Conservation (phyloP, 2,113 vertebrate genomes). For the Echinops telfairi region DNA sequence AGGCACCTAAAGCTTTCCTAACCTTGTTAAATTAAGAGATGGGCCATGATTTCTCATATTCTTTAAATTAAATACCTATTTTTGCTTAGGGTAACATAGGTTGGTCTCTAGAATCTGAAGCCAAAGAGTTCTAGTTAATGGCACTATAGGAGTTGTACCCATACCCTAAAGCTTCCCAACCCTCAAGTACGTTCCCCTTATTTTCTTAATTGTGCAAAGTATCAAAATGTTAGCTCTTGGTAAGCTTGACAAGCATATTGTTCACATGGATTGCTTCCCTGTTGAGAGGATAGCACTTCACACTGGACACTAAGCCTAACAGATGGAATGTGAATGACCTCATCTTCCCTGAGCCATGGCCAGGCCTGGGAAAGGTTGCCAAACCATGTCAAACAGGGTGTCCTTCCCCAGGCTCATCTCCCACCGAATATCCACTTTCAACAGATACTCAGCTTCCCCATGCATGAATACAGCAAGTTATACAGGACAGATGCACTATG, state of each 20-base stretch:
- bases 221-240: not conserved
- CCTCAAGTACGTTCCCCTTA: not conserved
- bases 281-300: conserved; percentile 53
- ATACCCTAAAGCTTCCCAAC: conserved; percentile 9
- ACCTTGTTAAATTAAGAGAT: not conserved
- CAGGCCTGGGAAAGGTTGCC: conserved; percentile 46
- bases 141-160: not conserved
- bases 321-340: conserved; percentile 76
- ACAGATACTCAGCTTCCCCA: not conserved
- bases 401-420: conserved; percentile 15
- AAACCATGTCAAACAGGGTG: conserved; percentile 38
- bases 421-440: not conserved
- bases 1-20: not conserved
- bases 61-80: not conserved
- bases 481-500: not conserved
- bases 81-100: not conserved
- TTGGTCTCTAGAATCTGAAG: conserved; percentile 23
- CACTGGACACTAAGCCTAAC: conserved; percentile 34
- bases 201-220: conserved; percentile 22
- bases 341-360: conserved; percentile 56
- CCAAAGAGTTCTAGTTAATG: not conserved
- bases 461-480: not conserved
- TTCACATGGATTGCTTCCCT: not conserved
- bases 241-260: conserved; percentile 22
- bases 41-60: not conserved